phyloP scores from a whole-genome alignment of 2,797 vertebrate genomes.

The Tachyglossus aculeatus region DNA sequence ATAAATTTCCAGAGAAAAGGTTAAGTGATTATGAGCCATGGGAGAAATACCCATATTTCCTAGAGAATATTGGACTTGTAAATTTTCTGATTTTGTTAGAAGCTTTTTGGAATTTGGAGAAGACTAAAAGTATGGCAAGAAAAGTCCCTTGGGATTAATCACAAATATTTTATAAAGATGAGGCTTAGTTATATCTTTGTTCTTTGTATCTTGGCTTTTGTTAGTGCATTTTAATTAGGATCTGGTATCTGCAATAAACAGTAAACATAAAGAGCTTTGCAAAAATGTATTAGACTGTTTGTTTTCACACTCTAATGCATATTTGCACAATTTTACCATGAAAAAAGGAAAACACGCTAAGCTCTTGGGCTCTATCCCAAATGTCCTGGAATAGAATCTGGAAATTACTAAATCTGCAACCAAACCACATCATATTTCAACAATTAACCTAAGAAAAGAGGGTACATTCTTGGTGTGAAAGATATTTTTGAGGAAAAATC shows the following conservation, averaged over 20 bases:
- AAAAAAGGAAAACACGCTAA: slow-evolving; percentile 88
- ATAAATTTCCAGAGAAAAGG: slow-evolving; percentile 44
- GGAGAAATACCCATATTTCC: slow-evolving; percentile 61
- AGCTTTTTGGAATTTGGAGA: slow-evolving; percentile 68
- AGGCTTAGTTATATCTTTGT: slow-evolving; percentile 81
- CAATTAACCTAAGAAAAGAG: slow-evolving; percentile 82
- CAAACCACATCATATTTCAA: slow-evolving; percentile 81
- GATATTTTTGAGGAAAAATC: slow-evolving; percentile 63
- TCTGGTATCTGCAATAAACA: slow-evolving; percentile 89
- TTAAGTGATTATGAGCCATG: slow-evolving; percentile 38
- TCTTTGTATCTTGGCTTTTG: slow-evolving; percentile 87
- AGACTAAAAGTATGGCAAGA: slow-evolving; percentile 53
- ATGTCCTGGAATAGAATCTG: slow-evolving; percentile 85
- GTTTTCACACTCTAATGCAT: slow-evolving; percentile 89
- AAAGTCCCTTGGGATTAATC: slow-evolving; percentile 78
- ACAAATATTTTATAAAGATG: slow-evolving; percentile 80
- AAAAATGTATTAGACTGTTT: slow-evolving; percentile 89
- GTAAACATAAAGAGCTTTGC: slow-evolving; percentile 89
- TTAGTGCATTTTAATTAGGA: slow-evolving; percentile 87
- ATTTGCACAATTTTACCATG: slow-evolving; percentile 89
- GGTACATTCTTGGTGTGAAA: slow-evolving; percentile 70
- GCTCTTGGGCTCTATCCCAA: slow-evolving; percentile 86
- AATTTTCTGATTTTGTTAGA: slow-evolving; percentile 44
- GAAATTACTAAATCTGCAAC: slow-evolving; percentile 84
- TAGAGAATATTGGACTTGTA: slow-evolving; percentile 51